Evolutionary conservation across 2,113 vertebrate genomes (phyloP), one percentile per base, ranked within the genome.

Genomic region (Notechis scutatus): DNA sequence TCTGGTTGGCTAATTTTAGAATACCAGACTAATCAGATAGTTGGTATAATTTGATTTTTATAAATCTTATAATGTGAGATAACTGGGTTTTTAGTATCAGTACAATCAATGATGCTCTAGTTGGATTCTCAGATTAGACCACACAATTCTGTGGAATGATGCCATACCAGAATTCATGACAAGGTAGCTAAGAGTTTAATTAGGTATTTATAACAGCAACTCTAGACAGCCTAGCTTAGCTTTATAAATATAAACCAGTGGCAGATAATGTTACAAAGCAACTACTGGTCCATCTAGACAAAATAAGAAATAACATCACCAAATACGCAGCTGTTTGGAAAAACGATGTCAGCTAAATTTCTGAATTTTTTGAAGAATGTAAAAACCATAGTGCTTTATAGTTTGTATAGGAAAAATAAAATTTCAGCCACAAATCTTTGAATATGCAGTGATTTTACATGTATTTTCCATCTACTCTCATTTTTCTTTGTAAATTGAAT

Each of bases 251-350:
- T 91, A 55, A 55, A 26, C 57, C 57, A 50, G 45, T 61, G 47
- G 5, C 50, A 24, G 85, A 64, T 92, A 39, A 87, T 50, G 85
- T 87, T 87, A 64, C 56, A 52, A 21, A n/a, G 56, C 87, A 64
- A 64, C 29, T 29, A 87, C 7, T 47, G 85, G 34, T 86, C 15
- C 14, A 64, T 9, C 56, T 92, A 59, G 55, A 29, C 81, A 47
- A 55, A 85, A 57, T 39, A 57, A 86, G 14, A 59, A 87, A 50
- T 61, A 91, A n/a, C 47, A 57, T 92, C 26, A 50, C 55, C 85
- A 92, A 87, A 87, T 92, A 87, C 55, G 59, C 85, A 92, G 86
- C 57, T 64, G 91, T 59, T 69, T 54, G 59, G 47, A 92, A 92
- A 88, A 92, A 88, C 11, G 2, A 88, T 26, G 91, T 54, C 61